Base-by-base conservation (phyloP, 2,113 vertebrate genomes). In the Lepus europaeus region DNA sequence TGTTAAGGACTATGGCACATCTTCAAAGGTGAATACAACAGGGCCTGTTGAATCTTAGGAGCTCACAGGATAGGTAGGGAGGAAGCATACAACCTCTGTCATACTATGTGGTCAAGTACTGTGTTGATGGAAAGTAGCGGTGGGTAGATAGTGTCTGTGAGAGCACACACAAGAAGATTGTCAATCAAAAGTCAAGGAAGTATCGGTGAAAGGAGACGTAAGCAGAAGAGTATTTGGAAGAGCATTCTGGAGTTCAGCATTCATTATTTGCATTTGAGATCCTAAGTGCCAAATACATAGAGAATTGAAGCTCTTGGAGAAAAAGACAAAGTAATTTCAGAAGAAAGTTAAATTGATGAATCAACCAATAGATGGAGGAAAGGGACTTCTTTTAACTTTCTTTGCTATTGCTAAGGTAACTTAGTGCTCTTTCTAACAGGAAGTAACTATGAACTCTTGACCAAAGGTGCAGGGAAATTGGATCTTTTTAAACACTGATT, bases 401-500 rank as follows among this genome's bases (percentile, higher is more conserved):
- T 80, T 83, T 92, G 61, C 86, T 76, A 10, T 82, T 92, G 81
- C 85, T 93, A 93, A 94, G 90, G 61, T 93, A 95, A 91, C 59
- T 94, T 93, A 76, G 64, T 85, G n/a, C 33, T 92, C 49, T 83
- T 93, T 88, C 78, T 86, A 96, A 87, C 25, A 95, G 92, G 87
- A 93, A 97, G 94, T 95, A 66, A 87, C 78, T 89, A 56, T 97
- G 95, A 96, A 97, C 94, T 94, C 86, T 97, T 96, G 91, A 95
- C 94, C 93, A 95, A 96, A 94, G 94, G 74, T 96, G 70, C 86
- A 91, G 86, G 79, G 96, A 96, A 97, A 97, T 93, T 9, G 59
- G 69, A 96, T 97, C 91, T 95, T 96, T 90, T 94, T 86, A 97
- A 97, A 95, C 93, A 93, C 31, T 86, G 79, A 76, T 69, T 91